Base-by-base conservation (phyloP, 53 echinoderm and acorn worm genomes). In the Antedon mediterranea region DNA sequence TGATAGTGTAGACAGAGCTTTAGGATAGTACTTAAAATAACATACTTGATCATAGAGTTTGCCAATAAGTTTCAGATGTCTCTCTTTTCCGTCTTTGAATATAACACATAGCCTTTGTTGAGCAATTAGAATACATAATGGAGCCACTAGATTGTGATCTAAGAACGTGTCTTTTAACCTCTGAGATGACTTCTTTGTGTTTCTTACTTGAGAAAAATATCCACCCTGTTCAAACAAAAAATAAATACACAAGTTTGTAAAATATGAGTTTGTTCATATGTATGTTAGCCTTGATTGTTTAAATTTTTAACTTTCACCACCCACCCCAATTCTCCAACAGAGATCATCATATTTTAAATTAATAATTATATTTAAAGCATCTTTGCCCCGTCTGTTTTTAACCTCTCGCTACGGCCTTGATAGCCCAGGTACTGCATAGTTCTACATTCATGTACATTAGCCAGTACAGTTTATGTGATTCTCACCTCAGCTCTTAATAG, bases 41-140 rank as follows among this genome's bases (percentile, higher is more conserved):
- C 82, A 44, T 73, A 98, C 98, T 92, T 98, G 98, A 72, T 98
- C 98, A 83, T 89, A 93, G 20, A 98, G 82, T 84, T 93, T 92
- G 77, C 98, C 98, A 28, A 98, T 83, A 70, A 98, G 84, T 77
- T 98, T 98, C 86, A 98, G 88, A 88, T 98, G 98, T 33, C 85
- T 88, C 28, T 84, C 86, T 31, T 43, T 57, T 14, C 87, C 88
- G 28, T 84, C 84, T 73, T 88, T 90, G 79, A 89, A 98, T 44
- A 98, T 92, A 29, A 98, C 86, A 41, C 90, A 82, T 79, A 89
- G 88, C 43, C 93, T 78, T 72, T 98, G 92, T 72, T 98, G 98
- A 0, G 98, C 90, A 90, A 98, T 98, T 43, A 98, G 77, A 84
- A 98, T 90, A 72, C 98, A 98, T 57, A 98, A 88, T 32, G 86